A percentile compares a stretch with the other conserved stretches of the same genome.
These are phyloP conservation scores for Formica selysi DNA, from an alignment of 1,140 invertebrate species.

Conservation along the genomic window DNA sequence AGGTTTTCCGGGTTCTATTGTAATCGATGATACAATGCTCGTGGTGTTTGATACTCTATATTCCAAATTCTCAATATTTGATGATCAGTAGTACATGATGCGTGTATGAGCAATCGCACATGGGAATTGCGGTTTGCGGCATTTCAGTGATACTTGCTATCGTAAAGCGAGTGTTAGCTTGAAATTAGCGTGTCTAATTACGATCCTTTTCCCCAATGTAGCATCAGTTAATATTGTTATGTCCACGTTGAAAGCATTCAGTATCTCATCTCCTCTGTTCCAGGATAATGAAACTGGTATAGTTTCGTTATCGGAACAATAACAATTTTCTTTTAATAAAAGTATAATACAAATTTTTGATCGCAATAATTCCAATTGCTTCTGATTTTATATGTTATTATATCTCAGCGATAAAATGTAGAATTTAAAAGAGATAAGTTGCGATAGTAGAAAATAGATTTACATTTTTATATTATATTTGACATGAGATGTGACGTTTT, in stretches of 20 bases:
- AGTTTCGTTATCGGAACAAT: neutral
- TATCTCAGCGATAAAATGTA: neutral
- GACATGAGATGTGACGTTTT: neutral
- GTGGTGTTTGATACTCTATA: constrained; percentile 19
- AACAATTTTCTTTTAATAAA: neutral
- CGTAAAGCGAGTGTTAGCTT: constrained; percentile 9
- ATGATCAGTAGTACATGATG: neutral
- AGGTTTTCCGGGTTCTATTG: constrained; percentile 34
- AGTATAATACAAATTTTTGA: neutral
- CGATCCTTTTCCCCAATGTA: constrained; percentile 34
- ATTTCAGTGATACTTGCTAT: constrained; percentile 23
- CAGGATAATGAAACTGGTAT: neutral
- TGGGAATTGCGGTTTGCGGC: constrained; percentile 29
- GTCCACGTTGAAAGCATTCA: neutral
- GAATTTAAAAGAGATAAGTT: neutral
- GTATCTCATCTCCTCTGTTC: neutral
- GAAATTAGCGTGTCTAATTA: constrained; percentile 46
- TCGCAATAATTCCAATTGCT: neutral
- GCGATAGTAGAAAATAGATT: neutral
- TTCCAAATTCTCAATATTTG: constrained; percentile 51
- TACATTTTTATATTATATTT: neutral
- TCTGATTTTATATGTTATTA: neutral
- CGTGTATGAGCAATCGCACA: neutral
- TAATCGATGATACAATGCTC: constrained; percentile 33
- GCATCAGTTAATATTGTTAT: neutral